Conservation (phyloP, 2,113 vertebrate species). For the Pogona vitticeps region DNA sequence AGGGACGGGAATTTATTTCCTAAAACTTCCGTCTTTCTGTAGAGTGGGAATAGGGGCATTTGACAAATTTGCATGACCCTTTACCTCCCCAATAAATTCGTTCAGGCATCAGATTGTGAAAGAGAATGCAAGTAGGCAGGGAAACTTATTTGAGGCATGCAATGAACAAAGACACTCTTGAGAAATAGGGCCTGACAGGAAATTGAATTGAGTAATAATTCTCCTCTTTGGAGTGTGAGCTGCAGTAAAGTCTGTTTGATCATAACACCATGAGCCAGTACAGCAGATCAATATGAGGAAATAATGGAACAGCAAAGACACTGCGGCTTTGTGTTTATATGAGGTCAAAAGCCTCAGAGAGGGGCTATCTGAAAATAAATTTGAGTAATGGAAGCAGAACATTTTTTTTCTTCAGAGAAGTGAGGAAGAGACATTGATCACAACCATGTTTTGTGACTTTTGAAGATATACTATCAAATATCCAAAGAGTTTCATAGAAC, state of each 20-base stretch:
- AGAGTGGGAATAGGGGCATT: background rate
- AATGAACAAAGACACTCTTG: background rate
- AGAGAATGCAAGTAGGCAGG: background rate
- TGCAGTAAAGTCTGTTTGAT: accelerated
- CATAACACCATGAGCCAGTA: background rate
- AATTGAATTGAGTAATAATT: accelerated
- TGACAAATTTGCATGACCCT: background rate
- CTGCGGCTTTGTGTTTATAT: constrained; percentile 54
- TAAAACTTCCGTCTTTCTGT: background rate
- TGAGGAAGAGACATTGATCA: constrained; percentile 39
- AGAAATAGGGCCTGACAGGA: background rate
- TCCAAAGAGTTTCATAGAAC: background rate
- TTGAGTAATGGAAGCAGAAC: constrained; percentile 38
- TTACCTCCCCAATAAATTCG: background rate
- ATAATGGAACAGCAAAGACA: constrained; percentile 47
- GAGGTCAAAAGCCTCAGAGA: constrained; percentile 49
- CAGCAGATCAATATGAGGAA: constrained; percentile 26
- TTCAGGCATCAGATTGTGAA: background rate
- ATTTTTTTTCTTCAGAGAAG: constrained; percentile 5
- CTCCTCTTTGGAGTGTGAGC: constrained; percentile 14
- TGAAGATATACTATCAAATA: background rate
- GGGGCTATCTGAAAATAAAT: constrained; percentile 46
- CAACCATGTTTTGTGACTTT: constrained; percentile 41
- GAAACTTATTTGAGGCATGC: background rate
- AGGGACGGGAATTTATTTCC: background rate